Evolutionary conservation across 2,797 vertebrate species (phyloP).

Genomic region (Spheniscus humboldti): DNA sequence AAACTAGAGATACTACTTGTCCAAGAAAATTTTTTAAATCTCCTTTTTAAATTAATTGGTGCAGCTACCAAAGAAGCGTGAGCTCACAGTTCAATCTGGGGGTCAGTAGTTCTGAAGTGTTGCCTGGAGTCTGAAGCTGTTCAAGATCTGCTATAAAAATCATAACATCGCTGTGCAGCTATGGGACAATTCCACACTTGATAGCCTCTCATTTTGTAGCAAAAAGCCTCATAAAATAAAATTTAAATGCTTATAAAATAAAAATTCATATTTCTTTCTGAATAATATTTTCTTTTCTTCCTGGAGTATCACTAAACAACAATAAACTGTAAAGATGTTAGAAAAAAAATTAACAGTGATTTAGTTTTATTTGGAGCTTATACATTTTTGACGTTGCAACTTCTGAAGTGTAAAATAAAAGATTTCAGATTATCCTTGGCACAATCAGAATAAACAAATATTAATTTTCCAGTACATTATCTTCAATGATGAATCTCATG

Average conservation of each 20-base stretch:
- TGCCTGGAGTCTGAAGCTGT: neutral
- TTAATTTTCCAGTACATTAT: neutral
- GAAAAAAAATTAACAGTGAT: neutral
- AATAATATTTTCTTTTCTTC: neutral
- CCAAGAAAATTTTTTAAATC: neutral
- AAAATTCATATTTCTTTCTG: neutral
- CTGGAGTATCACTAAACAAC: neutral
- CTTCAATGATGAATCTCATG: neutral
- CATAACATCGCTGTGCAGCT: neutral
- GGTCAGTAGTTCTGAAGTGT: neutral
- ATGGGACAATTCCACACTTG: neutral
- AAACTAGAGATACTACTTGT: neutral
- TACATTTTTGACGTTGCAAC: neutral
- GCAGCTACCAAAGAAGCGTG: neutral
- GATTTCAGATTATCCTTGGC: neutral
- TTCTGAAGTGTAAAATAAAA: neutral
- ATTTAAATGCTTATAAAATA: neutral
- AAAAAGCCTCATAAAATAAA: neutral
- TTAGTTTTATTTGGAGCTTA: neutral
- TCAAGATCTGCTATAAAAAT: neutral
- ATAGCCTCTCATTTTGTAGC: neutral
- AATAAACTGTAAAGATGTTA: neutral
- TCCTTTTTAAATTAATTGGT: neutral
- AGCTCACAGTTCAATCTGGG: neutral
- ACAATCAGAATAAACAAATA: neutral